These are phyloP conservation scores for Anastrepha ludens DNA, from an alignment of 1,140 invertebrate species.

Conservation along the genomic window DNA sequence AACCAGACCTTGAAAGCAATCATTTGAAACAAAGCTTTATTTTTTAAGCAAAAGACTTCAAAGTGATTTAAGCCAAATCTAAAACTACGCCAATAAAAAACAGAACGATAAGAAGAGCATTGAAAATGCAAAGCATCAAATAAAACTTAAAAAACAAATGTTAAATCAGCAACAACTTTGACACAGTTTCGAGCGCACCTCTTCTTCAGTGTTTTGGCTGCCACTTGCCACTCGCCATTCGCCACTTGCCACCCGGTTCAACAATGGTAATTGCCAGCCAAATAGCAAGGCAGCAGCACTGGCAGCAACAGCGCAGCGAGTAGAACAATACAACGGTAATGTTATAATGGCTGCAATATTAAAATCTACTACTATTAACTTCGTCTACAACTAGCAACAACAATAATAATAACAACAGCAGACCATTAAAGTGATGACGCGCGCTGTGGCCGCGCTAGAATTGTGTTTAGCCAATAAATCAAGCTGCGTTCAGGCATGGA, in stretches of 20 bases:
- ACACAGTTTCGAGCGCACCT: slow-evolving; percentile 51
- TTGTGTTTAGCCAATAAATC: slow-evolving; percentile 41
- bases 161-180: slow-evolving; percentile 34
- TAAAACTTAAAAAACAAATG: background rate
- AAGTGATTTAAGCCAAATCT: background rate
- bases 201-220: background rate
- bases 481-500: slow-evolving; percentile 22
- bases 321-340: background rate
- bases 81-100: background rate
- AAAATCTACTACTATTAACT: background rate
- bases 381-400: background rate
- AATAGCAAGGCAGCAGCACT: background rate
- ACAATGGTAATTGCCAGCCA: slow-evolving; percentile 29
- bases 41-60: background rate
- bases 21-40: background rate
- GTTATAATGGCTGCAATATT: background rate
- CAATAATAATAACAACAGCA: background rate
- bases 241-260: slow-evolving; percentile 43
- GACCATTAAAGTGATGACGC: slow-evolving; percentile 32
- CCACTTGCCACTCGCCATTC: slow-evolving; percentile 42
- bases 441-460: slow-evolving; percentile 34
- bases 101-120: background rate
- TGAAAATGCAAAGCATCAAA: background rate
- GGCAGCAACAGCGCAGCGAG: background rate
- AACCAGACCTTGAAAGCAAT: background rate